Evolutionary conservation across 2,113 vertebrate genomes (phyloP), one percentile per base, ranked within the genome.

Genomic region (Dinomys branickii): DNA sequence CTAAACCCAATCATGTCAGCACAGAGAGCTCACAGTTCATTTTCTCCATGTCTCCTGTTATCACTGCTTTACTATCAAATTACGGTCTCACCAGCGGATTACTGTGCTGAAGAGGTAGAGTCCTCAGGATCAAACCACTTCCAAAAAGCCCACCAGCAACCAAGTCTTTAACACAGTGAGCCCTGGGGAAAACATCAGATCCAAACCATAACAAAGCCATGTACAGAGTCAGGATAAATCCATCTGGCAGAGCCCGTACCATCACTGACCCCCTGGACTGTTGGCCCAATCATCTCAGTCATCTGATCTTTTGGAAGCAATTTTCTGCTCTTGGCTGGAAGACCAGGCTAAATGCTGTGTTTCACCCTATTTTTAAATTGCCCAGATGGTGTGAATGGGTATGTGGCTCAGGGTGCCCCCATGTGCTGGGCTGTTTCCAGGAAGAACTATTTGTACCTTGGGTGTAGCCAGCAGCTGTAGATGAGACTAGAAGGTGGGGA

Each of bases 301-400:
- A 96, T 97, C 73, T 96, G 91, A 97, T 84, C 87, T 96, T 97
- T 96, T n/a, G 90, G 91, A 95, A 52, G 81, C 85, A 84, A 96
- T 93, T 96, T 97, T 80, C 89, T 96, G 81, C 78, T 91, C 58
- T 89, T 90, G 94, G 85, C 89, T 92, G 69, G 69, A 56, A 86
- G 56, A 78, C n/a, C 44, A 95, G 28, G 58, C 80, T 96, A 94
- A 95, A 59, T 81, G 84, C 56, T 93, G 44, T 58, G 65, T 87
- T 90, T 93, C 52, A 54, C n/a, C 52, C 88, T 97, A 94, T 97
- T 97, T 97, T 96, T 96, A 96, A 96, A 91, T 96, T 84, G 73
- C 75, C 80, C 93, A 97, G 93, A 97, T 96, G 88, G 85, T 77
- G 52, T 82, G 88, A 96, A 96, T 77, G 94, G 85, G 82, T 80